Conservation (phyloP, 2,113 vertebrate genomes). For the Tiliqua scincoides region DNA sequence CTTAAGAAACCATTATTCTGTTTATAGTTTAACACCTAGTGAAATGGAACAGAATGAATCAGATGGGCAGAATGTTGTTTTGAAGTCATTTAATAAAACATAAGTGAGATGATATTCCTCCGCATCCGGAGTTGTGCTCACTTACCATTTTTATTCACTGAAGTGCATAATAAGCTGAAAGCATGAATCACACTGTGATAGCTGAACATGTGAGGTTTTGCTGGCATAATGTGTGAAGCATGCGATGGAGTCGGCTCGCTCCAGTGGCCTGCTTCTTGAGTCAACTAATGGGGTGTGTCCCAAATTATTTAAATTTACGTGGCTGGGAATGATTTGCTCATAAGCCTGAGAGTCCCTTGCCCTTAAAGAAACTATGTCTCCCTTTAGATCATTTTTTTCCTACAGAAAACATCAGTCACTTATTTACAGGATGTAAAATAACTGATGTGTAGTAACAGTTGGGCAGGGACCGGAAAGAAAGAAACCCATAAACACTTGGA, state of each 20-base stretch:
- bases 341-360: background rate
- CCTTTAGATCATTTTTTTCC: background rate
- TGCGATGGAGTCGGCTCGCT: background rate
- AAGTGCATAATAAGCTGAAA: conserved; percentile 29
- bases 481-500: background rate
- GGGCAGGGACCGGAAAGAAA: background rate
- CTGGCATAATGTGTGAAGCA: background rate
- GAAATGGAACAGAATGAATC: conserved; percentile 20
- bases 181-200: conserved; percentile 22
- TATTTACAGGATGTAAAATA: conserved; percentile 7
- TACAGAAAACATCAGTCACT: background rate
- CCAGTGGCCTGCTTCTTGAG: background rate
- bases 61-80: background rate
- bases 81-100: conserved; percentile 20
- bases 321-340: background rate
- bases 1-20: conserved; percentile 14
- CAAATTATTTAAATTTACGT: background rate
- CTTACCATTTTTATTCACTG: conserved; percentile 17
- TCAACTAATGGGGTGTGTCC: background rate
- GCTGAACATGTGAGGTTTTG: conserved; percentile 18
- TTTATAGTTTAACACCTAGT: conserved; percentile 8
- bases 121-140: conserved; percentile 8
- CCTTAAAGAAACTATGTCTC: background rate
- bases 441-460: background rate
- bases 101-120: conserved; percentile 15